These are phyloP conservation scores for Calidris pygmaea DNA, from an alignment of 2,113 vertebrate genomes.

Conservation along the genomic window DNA sequence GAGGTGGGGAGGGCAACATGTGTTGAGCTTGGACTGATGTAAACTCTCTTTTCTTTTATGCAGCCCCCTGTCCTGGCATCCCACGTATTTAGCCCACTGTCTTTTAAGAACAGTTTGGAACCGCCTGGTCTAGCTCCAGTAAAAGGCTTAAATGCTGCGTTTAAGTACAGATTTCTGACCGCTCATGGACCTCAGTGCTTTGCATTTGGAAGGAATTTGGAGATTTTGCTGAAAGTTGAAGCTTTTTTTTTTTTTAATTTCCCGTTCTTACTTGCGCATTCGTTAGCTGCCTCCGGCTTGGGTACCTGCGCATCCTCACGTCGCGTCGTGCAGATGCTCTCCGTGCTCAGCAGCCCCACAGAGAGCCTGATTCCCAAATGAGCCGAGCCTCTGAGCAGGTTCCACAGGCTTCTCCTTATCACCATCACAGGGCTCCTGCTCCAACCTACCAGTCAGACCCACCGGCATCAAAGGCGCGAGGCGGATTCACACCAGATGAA, in stretches of 20 bases:
- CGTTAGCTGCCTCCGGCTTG: neutral
- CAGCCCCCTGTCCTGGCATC: neutral
- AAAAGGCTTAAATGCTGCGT: neutral
- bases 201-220: neutral
- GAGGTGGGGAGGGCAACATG: neutral
- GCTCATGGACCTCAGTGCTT: neutral
- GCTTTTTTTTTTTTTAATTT: neutral
- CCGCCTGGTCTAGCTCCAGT: neutral
- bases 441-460: neutral
- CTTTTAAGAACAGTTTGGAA: neutral
- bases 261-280: neutral
- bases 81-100: neutral
- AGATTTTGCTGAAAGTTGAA: neutral
- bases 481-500: constrained; percentile 40
- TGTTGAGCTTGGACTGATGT: neutral
- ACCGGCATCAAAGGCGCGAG: constrained; percentile 4
- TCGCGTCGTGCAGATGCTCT: neutral
- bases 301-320: neutral
- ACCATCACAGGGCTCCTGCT: neutral
- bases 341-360: neutral
- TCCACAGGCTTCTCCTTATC: constrained; percentile 42
- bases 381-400: constrained; percentile 22
- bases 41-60: neutral
- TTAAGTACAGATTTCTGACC: neutral
- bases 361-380: constrained; percentile 6